Conservation (phyloP, 2,113 vertebrate genomes). For the Lampris incognitus region DNA sequence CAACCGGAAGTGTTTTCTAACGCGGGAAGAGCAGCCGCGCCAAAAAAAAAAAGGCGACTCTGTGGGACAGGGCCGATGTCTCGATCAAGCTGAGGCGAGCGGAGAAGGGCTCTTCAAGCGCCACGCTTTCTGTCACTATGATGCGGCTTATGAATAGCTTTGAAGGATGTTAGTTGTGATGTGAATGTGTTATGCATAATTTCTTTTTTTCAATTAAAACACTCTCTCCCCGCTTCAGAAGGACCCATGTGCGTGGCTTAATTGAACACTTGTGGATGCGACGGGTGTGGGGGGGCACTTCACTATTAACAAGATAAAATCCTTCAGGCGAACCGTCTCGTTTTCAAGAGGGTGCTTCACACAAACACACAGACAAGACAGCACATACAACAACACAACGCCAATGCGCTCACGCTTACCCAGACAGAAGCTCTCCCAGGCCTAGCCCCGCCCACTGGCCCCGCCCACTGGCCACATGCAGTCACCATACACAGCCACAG, state of each 20-base stretch:
- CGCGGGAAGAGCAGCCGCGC: conserved; percentile 31
- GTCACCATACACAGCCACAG: too few species aligned
- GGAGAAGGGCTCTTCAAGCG: conserved; percentile 33
- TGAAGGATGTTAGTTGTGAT: conserved; percentile 4
- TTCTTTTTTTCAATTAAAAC: conserved; percentile 31
- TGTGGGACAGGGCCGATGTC: not conserved
- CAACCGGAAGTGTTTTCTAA: conserved; percentile 28
- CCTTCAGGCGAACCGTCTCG: too few species aligned
- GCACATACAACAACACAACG: too few species aligned
- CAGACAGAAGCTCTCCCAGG: too few species aligned
- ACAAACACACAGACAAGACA: too few species aligned
- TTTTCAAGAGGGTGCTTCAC: too few species aligned
- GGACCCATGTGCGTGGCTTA: not conserved
- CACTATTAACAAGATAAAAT: too few species aligned
- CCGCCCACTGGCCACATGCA: too few species aligned
- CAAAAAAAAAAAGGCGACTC: conserved; percentile 4
- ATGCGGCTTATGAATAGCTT: conserved; percentile 19
- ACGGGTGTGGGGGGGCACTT: too few species aligned
- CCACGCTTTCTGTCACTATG: not conserved
- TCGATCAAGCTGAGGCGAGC: conserved; percentile 19
- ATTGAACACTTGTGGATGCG: too few species aligned
- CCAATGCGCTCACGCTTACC: too few species aligned
- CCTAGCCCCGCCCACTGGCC: too few species aligned
- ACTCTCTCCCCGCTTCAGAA: conserved; percentile 2
- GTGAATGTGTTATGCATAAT: not conserved